Evolutionary conservation across 2,797 vertebrate genomes (phyloP).

Genomic region (Apogon hyalosoma): DNA sequence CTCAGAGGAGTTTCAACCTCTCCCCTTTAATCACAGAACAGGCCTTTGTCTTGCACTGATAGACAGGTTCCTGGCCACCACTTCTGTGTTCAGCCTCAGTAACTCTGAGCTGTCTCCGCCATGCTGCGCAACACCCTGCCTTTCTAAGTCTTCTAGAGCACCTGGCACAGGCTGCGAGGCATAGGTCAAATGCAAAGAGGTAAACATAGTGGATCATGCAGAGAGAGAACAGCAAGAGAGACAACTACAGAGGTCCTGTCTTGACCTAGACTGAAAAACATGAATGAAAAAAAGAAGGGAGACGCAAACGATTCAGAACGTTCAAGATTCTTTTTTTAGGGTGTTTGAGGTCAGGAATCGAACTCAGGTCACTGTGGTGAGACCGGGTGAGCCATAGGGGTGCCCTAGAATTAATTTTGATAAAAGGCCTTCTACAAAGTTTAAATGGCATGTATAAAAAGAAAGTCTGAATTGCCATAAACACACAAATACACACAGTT

Average conservation of each 20-base stretch:
- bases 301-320: too few species aligned
- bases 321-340: too few species aligned
- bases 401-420: not conserved
- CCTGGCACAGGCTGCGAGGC: conserved; percentile 29
- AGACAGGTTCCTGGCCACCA: conserved; percentile 68
- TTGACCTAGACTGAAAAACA: conserved; percentile 22
- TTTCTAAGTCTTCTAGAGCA: conserved; percentile 37
- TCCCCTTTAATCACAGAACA: conserved; percentile 75
- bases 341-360: too few species aligned
- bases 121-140: conserved; percentile 22
- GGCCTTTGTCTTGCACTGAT: conserved; percentile 74
- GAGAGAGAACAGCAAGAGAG: conserved; percentile 19
- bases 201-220: conserved; percentile 27
- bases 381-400: too few species aligned
- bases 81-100: conserved; percentile 50
- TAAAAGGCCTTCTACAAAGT: not conserved
- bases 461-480: conserved; percentile 28
- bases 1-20: conserved; percentile 76
- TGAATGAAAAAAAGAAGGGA: not conserved
- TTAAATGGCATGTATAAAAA: conserved; percentile 30
- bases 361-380: too few species aligned
- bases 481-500: conserved; percentile 28
- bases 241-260: conserved; percentile 19
- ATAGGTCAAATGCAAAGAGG: conserved; percentile 30
- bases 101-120: conserved; percentile 29